Evolutionary conservation across 2,113 vertebrate genomes (phyloP).

Genomic region (Sardina pilchardus): DNA sequence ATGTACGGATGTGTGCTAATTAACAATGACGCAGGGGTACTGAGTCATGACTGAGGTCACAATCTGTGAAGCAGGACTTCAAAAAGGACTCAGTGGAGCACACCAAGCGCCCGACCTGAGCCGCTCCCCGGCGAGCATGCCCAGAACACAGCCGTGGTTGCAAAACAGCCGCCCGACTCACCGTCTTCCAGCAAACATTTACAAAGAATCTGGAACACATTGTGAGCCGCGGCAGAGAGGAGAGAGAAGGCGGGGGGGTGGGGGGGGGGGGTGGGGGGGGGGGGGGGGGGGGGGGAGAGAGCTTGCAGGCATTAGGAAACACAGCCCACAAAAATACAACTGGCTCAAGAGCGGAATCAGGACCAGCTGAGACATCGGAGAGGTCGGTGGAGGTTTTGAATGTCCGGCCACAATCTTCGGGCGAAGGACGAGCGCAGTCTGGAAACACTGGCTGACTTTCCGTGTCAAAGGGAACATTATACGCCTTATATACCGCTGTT

Average conservation of each 20-base stretch:
- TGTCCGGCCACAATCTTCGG: neutral
- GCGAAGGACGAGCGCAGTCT: neutral
- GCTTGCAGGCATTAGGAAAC: conserved; percentile 42
- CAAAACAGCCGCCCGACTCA: conserved; percentile 49
- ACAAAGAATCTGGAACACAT: conserved; percentile 59
- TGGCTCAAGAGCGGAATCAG: conserved; percentile 14
- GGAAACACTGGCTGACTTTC: neutral
- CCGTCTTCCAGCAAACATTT: conserved; percentile 43
- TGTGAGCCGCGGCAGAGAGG: conserved; percentile 34
- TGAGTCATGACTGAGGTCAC: conserved; percentile 23
- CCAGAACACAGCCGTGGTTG: conserved; percentile 42
- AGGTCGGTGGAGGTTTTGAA: neutral
- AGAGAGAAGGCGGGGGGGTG: no score
- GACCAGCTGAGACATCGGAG: neutral
- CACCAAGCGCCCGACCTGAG: conserved; percentile 48
- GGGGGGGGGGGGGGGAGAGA: neutral
- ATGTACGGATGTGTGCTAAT: conserved; percentile 43
- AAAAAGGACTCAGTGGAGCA: conserved; percentile 44
- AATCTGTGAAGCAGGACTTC: conserved; percentile 39
- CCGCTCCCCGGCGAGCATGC: conserved; percentile 49
- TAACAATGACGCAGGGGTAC: conserved; percentile 7
- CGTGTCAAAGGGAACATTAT: neutral
- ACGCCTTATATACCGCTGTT: neutral
- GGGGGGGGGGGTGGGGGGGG: no score
- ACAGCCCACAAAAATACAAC: conserved; percentile 49